Evolutionary conservation across 2,113 vertebrate genomes (phyloP), one percentile per base, ranked within the genome.

Genomic region (Crocuta crocuta): DNA sequence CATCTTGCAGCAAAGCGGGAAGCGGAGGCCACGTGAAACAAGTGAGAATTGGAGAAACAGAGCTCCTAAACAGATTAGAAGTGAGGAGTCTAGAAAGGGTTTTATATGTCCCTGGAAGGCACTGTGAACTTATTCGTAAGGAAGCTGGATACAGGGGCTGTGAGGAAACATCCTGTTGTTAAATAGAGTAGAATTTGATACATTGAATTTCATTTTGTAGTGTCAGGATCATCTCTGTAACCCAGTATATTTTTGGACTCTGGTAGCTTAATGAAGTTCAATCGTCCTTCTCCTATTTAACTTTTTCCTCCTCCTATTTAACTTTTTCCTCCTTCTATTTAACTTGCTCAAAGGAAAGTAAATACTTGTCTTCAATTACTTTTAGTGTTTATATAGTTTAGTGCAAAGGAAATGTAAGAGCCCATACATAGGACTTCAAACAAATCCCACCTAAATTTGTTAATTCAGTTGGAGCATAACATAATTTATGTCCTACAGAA

Each of bases 361-460:
- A 87, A 73, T 65, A 31, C 43, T 83, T 91, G 16, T 9, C 33
- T 92, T 65, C 81, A 31, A 12, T 66, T 91, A 39, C 63, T 84
- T 96, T 96, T 90, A 95, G 68, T 89, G 7, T 70, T 79, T 70
- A 26, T 82, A 17, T 61, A 35, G 39, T 84, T 96, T 61, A 86
- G 16, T 35, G 86, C 43, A 86, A 86, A 88, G 65, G 88, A 91
- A 91, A 63, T 31, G 33, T 33, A 50, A 70, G 76, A 85, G 63
- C 83, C 2, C 66, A 8, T 5, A 11, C 5, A 2, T 74, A 80
- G 73, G 39, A 58, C 39, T 82, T 84, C 83, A 96, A 80, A 70
- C 45, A 33, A 93, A 43, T 53, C 10, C 28, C 19, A 55, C 43
- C 39, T 53, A 80, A 92, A 31, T 23, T 63, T 43, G 10, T 65